These are phyloP conservation scores for Perizoma flavofasciatum DNA, from an alignment of 2,888 invertebrate species.

Conservation along the genomic window DNA sequence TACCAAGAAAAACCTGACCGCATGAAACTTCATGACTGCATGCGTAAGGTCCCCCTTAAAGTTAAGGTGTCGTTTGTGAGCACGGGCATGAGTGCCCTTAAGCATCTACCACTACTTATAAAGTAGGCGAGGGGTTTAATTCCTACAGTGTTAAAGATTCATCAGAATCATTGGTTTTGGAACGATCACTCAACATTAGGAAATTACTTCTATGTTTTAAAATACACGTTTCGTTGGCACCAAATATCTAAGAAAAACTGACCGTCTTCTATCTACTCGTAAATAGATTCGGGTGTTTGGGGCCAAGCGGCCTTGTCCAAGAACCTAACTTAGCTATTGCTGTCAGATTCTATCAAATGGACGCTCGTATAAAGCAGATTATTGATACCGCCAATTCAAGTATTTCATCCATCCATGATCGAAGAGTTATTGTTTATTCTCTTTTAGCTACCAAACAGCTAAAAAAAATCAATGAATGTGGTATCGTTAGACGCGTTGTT, in stretches of 20 bases:
- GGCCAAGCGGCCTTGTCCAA: slow-evolving; percentile 4
- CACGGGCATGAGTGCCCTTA: slow-evolving; percentile 52
- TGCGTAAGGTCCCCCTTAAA: not conserved
- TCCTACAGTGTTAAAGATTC: slow-evolving; percentile 63
- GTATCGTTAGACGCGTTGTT: too few species aligned
- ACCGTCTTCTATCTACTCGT: not conserved
- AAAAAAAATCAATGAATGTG: too few species aligned
- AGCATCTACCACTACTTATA: slow-evolving; percentile 64
- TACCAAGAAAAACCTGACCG: not conserved
- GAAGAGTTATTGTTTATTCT: too few species aligned
- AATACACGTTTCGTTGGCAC: slow-evolving; percentile 10
- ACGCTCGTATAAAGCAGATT: too few species aligned
- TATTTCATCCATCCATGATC: too few species aligned
- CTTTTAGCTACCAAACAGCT: too few species aligned
- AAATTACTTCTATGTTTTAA: not conserved
- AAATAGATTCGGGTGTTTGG: slow-evolving; percentile 5
- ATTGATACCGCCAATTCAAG: too few species aligned
- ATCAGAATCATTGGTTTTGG: slow-evolving; percentile 27
- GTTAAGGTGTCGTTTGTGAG: slow-evolving; percentile 12
- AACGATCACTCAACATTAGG: slow-evolving; percentile 23
- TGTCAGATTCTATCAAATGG: not conserved
- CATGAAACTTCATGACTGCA: too few species aligned
- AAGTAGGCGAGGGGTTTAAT: slow-evolving; percentile 74
- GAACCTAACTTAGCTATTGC: not conserved
- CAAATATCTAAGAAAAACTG: not conserved